Conservation (phyloP, 2,113 vertebrate genomes). For the Syngnathoides biaculeatus region DNA sequence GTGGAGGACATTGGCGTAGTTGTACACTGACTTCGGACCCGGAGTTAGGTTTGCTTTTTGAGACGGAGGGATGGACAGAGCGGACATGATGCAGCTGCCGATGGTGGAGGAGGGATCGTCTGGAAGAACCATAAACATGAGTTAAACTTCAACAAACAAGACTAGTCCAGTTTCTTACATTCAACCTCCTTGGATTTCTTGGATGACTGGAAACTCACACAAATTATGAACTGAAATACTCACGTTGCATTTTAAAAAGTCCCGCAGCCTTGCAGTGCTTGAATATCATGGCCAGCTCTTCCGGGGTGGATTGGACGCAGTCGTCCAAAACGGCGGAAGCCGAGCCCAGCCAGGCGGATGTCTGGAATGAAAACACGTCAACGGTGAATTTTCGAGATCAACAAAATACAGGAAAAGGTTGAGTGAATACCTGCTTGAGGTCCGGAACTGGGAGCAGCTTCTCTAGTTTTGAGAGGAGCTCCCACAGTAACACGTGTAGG, state of each 20-base stretch:
- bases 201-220: too few species aligned
- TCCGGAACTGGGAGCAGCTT: constrained; percentile 64
- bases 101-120: constrained; percentile 45
- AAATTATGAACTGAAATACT: constrained; percentile 12
- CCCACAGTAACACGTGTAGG: constrained; percentile 73
- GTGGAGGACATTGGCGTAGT: constrained; percentile 48
- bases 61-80: constrained; percentile 68
- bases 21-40: constrained; percentile 41
- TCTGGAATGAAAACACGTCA: constrained; percentile 44
- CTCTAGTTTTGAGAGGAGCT: constrained; percentile 76
- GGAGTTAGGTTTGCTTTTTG: constrained; percentile 54
- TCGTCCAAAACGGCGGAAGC: constrained; percentile 45
- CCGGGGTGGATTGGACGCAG: constrained; percentile 42
- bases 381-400: background rate
- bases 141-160: background rate
- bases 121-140: constrained; percentile 9
- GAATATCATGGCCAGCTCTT: constrained; percentile 53
- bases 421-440: constrained; percentile 63
- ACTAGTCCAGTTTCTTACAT: background rate
- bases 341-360: constrained; percentile 54
- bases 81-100: constrained; percentile 66
- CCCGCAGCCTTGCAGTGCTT: constrained; percentile 50
- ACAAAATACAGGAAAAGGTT: background rate
- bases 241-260: constrained; percentile 50
- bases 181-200: too few species aligned